Conservation (phyloP, 2,888 invertebrate genomes). For the Rotaria macrura region DNA sequence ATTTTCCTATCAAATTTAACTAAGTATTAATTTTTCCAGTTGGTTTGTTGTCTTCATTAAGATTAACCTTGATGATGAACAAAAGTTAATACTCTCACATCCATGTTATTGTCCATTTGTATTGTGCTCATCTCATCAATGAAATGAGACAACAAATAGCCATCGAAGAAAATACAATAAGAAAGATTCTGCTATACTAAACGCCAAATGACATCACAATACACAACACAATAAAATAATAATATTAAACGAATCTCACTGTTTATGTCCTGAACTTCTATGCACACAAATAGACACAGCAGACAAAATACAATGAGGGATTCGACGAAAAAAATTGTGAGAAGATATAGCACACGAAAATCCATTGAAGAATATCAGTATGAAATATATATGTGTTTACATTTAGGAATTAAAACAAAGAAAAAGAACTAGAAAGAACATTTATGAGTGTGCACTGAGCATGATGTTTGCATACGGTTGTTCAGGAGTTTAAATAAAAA, state of each 20-base stretch:
- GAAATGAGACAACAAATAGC: neutral
- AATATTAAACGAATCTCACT: neutral
- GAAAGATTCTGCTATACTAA: neutral
- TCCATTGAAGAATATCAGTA: neutral
- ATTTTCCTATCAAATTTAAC: too few relatives aligned
- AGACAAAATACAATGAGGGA: neutral
- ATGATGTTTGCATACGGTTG: neutral
- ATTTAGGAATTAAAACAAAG: neutral
- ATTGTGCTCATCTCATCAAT: neutral
- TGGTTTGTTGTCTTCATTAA: too few relatives aligned
- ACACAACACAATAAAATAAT: neutral
- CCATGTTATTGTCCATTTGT: neutral
- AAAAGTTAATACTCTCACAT: neutral
- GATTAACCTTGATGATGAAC: too few relatives aligned
- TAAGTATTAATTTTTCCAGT: too few relatives aligned
- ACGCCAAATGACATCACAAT: neutral
- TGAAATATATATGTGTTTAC: neutral
- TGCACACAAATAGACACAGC: neutral
- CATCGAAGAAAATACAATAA: neutral
- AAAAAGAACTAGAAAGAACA: too few relatives aligned
- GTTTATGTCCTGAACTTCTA: neutral
- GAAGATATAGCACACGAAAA: neutral
- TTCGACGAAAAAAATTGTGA: neutral
- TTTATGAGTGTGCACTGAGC: neutral
- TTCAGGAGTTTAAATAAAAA: neutral